phyloP scores from a whole-genome alignment of 2,888 invertebrate species.

The Molorchus minor region DNA sequence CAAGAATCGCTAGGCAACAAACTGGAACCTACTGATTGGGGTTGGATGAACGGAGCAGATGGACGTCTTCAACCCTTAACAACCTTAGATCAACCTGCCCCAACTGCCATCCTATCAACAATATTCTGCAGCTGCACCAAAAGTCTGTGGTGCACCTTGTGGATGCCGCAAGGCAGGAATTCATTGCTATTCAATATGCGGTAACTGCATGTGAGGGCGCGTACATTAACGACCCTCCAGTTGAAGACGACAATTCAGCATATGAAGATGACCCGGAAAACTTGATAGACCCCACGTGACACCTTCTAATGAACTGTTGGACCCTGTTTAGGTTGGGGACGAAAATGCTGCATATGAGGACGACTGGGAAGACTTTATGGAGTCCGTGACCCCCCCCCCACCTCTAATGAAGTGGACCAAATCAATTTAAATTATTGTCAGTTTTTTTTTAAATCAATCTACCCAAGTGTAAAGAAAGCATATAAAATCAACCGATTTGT shows the following conservation, averaged over 20 bases:
- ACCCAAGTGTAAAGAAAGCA: too few relatives aligned
- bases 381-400: too few relatives aligned
- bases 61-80: slow-evolving; percentile 1
- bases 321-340: too few relatives aligned
- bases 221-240: slow-evolving; percentile 1
- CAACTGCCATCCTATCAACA: slow-evolving; percentile 2
- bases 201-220: slow-evolving; percentile 1
- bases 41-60: not conserved
- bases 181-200: not conserved
- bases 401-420: too few relatives aligned
- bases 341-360: too few relatives aligned
- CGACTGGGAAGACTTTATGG: too few relatives aligned
- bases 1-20: not conserved
- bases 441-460: too few relatives aligned
- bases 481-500: too few relatives aligned
- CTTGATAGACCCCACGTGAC: not conserved
- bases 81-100: too few relatives aligned
- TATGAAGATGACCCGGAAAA: slow-evolving; percentile 1
- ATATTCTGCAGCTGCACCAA: not conserved
- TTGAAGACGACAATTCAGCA: too few relatives aligned
- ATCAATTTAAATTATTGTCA: too few relatives aligned
- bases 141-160: not conserved
- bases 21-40: not conserved
- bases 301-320: not conserved
- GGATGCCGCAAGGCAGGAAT: not conserved